Percentiles rank a stretch among this genome's conserved stretches.
phyloP scores from a whole-genome alignment of 2,113 vertebrate genomes.

The Anser brachyrhynchus region DNA sequence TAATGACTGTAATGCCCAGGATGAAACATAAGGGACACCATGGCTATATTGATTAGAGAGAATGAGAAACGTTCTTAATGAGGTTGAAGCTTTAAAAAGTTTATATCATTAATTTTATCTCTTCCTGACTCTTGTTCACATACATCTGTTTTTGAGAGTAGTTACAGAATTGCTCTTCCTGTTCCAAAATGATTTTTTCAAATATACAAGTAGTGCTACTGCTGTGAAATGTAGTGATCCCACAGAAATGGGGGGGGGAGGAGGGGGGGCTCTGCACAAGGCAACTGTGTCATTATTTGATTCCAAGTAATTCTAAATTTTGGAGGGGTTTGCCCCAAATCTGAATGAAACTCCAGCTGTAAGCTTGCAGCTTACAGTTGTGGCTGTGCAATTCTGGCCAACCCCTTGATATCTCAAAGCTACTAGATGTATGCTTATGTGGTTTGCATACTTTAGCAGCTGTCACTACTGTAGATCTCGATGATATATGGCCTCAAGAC shows the following conservation, averaged over 20 bases:
- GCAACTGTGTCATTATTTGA: not conserved
- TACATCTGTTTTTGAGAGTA: not conserved
- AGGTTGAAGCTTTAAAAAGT: not conserved
- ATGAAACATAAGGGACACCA: not conserved
- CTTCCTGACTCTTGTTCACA: not conserved
- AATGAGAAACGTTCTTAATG: not conserved
- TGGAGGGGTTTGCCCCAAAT: not conserved
- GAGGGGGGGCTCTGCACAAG: not conserved
- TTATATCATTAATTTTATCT: not conserved
- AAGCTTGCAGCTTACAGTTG: not conserved
- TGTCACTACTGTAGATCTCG: not conserved
- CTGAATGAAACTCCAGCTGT: not conserved
- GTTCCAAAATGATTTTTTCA: not conserved
- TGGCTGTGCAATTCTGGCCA: not conserved
- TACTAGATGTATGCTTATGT: fast-evolving
- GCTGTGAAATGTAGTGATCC: not conserved
- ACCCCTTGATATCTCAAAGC: not conserved
- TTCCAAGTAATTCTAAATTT: not conserved
- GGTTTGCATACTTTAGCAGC: not conserved
- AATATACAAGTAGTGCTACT: not conserved
- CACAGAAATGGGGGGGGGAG: not conserved
- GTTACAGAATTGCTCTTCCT: not conserved
- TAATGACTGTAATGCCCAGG: not conserved
- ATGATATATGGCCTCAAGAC: not conserved
- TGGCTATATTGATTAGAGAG: not conserved